Base-by-base conservation (phyloP, 2,888 invertebrate species). In the Cetonia aurata region DNA sequence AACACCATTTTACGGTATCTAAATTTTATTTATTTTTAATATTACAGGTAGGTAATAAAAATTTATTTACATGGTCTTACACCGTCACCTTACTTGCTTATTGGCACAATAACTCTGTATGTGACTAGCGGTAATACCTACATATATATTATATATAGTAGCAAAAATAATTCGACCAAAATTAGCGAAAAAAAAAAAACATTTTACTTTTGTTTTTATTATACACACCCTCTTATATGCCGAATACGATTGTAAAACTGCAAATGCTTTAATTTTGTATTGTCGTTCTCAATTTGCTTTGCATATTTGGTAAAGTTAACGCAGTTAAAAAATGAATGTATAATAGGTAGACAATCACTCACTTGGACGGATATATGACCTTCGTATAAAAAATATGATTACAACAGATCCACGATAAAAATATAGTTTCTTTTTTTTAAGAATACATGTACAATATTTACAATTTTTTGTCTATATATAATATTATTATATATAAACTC, bases 41-140 rank as follows among this genome's bases (percentile, higher is more conserved):
- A 60, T 72, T 75, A 75, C 73, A 73, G 67, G 48, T 72, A 70
- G 68, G 73, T 71, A 74, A 57, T 72, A 70, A 70, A 73, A 70
- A 62, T 69, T 70, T 76, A 75, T 76, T 72, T 75, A 76, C 75
- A 74, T 69, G 71, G 69, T 71, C 72, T 69, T 71, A 70, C 73
- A 70, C 77, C 76, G 75, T 75, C 76, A 75, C 75, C 75, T 73
- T 56, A 56, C 56, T 56, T 71, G 73, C 74, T 74, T 75, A 74
- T 77, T 78, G 78, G 78, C 78, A 78, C 78, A 77, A 77, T 75
- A 72, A 77, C 72, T 74, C 67, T 57, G 50, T 70, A 67, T 73
- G 78, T 78, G 78, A 78, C 78, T 78, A 78, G 78, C 75, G 68
- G 73, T 74, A 74, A 76, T 71, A 72, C 55, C 60, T 68, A 68